A percentile compares a stretch with the other conserved stretches of the same genome.
These are phyloP conservation scores for Eilema griseolum DNA, from an alignment of 2,888 invertebrate species.

Conservation along the genomic window DNA sequence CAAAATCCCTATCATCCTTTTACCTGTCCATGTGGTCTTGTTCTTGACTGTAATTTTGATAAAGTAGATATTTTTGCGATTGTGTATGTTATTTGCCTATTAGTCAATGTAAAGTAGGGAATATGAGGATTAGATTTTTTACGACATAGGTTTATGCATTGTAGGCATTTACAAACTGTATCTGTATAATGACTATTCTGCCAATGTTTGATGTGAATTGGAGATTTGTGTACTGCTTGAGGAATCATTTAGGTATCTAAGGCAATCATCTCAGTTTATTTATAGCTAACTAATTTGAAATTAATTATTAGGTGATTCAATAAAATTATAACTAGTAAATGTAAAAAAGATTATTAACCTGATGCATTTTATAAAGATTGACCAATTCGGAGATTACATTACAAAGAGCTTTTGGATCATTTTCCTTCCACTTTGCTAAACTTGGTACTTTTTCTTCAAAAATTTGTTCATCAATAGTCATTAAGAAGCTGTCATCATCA, in stretches of 20 bases:
- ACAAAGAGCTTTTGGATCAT: constrained; percentile 86
- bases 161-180: no score
- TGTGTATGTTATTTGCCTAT: no score
- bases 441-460: constrained; percentile 86
- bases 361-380: constrained; percentile 88
- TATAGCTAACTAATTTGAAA: not conserved
- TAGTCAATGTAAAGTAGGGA: no score
- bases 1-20: no score
- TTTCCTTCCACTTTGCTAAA: constrained; percentile 89
- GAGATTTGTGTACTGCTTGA: not conserved
- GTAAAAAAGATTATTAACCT: constrained; percentile 74
- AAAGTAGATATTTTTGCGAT: no score
- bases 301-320: not conserved
- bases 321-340: not conserved
- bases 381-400: constrained; percentile 88
- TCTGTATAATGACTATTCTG: not conserved
- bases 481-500: constrained; percentile 89
- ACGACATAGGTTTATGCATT: no score
- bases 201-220: not conserved
- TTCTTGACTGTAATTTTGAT: no score
- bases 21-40: no score
- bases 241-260: not conserved
- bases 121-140: no score
- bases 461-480: constrained; percentile 85
- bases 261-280: no score